Conservation (phyloP, 2,113 vertebrate species). For the Diadophis punctatus region DNA sequence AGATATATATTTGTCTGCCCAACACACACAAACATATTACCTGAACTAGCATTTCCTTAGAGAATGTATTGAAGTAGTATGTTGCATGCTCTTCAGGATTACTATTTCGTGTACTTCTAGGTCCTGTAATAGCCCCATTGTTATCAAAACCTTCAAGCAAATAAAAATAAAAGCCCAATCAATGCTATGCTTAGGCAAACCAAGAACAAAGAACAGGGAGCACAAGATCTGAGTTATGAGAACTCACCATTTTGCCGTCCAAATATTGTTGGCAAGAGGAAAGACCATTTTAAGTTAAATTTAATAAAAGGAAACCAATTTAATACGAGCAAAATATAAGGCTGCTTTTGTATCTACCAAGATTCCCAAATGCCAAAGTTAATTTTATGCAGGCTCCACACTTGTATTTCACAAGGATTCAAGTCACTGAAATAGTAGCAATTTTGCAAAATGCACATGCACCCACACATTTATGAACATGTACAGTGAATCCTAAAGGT, state of each 20-base stretch:
- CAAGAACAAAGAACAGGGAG: slow-evolving; percentile 38
- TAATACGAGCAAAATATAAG: slow-evolving; percentile 30
- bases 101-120: slow-evolving; percentile 91
- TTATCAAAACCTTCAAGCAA: slow-evolving; percentile 90
- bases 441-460: neutral
- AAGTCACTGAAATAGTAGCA: neutral
- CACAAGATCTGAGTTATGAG: slow-evolving; percentile 48
- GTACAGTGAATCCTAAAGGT: neutral
- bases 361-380: neutral
- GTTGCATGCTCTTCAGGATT: slow-evolving; percentile 93
- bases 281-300: slow-evolving; percentile 71
- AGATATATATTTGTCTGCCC: neutral
- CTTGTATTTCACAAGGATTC: neutral
- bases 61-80: slow-evolving; percentile 95
- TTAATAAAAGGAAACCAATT: slow-evolving; percentile 67
- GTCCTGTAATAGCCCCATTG: slow-evolving; percentile 89
- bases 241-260: slow-evolving; percentile 86
- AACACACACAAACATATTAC: slow-evolving; percentile 14
- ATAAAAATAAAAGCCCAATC: slow-evolving; percentile 56
- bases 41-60: slow-evolving; percentile 94
- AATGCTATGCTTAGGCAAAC: slow-evolving; percentile 16
- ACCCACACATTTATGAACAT: neutral
- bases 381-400: neutral
- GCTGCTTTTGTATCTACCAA: neutral
- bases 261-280: slow-evolving; percentile 74